phyloP scores from a whole-genome alignment of 1,140 invertebrate genomes.

The Phortica variegata region DNA sequence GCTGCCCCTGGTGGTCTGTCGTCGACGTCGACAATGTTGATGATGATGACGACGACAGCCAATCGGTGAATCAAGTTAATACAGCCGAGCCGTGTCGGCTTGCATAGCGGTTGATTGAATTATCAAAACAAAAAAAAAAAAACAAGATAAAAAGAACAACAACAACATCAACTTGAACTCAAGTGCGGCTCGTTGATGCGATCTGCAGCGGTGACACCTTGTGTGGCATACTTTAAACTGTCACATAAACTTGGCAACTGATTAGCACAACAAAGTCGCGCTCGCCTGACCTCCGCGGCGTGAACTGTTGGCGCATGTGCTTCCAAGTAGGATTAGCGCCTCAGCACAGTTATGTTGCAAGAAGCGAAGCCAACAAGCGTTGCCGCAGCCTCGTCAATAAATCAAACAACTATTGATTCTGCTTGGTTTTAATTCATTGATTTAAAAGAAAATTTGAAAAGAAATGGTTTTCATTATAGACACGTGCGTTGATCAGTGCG shows the following conservation, averaged over 20 bases:
- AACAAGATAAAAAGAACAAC: conserved; percentile 31
- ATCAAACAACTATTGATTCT: conserved; percentile 33
- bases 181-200: conserved; percentile 19
- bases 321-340: conserved; percentile 32
- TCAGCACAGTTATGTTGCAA: no score
- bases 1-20: conserved; percentile 31
- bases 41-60: background rate
- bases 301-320: conserved; percentile 1
- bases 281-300: background rate
- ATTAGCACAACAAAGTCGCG: conserved; percentile 53
- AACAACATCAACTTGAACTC: conserved; percentile 7
- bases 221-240: conserved; percentile 53
- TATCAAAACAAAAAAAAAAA: conserved; percentile 32
- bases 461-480: no score
- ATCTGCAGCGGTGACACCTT: conserved; percentile 42
- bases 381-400: no score
- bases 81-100: no score
- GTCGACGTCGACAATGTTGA: background rate
- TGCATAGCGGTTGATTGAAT: no score
- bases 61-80: no score
- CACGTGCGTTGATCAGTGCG: no score
- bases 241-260: conserved; percentile 53
- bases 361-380: conserved; percentile 14
- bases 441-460: no score
- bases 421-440: conserved; percentile 49